These are phyloP conservation scores for Tangara arthus DNA, from an alignment of 2,797 vertebrate genomes.

Conservation along the genomic window DNA sequence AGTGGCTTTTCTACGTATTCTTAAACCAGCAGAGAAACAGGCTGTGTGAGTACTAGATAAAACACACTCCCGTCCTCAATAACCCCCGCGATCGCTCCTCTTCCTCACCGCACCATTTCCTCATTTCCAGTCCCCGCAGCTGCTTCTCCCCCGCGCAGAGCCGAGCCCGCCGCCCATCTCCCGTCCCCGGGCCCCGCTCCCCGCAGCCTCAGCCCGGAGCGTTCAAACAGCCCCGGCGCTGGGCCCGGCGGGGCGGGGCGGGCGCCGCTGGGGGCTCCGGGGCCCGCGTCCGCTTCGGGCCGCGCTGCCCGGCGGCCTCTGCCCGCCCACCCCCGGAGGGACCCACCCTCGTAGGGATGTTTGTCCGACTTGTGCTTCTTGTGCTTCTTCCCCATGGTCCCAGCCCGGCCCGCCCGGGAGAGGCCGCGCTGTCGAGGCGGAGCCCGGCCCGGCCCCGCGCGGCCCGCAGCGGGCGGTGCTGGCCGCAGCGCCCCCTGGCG, in stretches of 20 bases:
- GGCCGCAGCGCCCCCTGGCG: constrained; percentile 51
- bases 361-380: constrained; percentile 96
- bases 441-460: not conserved
- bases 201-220: not conserved
- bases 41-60: not conserved
- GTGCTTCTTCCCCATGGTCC: constrained; percentile 95
- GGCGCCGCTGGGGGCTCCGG: not conserved
- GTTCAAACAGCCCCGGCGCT: not conserved
- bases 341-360: constrained; percentile 86
- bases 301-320: not conserved
- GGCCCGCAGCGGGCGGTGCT: not conserved
- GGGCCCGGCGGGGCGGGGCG: not conserved
- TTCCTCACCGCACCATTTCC: not conserved
- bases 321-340: constrained; percentile 80
- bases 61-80: rapidly evolving
- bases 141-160: not conserved
- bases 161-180: not conserved
- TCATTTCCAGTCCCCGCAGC: not conserved
- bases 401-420: constrained; percentile 5
- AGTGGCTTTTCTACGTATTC: constrained; percentile 91
- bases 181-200: not conserved
- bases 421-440: not conserved
- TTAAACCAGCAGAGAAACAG: constrained; percentile 26
- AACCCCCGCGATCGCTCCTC: not conserved
- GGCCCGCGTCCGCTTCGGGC: not conserved